A percentile compares a stretch with the other conserved stretches of the same genome.
Evolutionary conservation across 2,113 vertebrate species (phyloP).

Genomic region (Gadus chalcogrammus): DNA sequence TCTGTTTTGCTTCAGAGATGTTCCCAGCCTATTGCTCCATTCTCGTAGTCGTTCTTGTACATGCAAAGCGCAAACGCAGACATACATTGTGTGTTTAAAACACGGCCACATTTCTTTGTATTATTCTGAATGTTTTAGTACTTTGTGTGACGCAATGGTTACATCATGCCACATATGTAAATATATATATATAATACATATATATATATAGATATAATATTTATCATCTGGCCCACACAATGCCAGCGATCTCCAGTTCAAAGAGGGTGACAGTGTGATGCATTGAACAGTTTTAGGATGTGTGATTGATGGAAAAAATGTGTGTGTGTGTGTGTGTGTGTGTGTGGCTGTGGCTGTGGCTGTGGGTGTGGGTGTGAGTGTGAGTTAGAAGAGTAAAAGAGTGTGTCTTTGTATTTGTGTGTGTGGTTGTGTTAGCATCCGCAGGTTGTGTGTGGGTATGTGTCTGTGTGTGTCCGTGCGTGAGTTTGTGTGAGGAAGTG

Average conservation of each 20-base stretch:
- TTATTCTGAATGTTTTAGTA: no score
- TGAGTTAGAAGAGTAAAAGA: not conserved
- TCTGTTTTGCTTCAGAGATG: no score
- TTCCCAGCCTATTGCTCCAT: no score
- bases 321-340: not conserved
- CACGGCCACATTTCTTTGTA: no score
- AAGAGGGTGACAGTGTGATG: conserved; percentile 34
- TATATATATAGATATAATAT: no score
- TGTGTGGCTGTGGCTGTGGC: not conserved
- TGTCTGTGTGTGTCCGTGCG: not conserved
- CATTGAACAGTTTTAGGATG: conserved; percentile 50
- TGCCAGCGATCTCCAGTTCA: conserved; percentile 35
- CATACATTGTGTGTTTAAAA: no score
- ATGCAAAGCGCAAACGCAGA: no score
- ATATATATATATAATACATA: no score
- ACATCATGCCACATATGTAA: no score
- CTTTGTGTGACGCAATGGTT: no score
- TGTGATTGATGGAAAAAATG: conserved; percentile 21
- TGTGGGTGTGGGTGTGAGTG: not conserved
- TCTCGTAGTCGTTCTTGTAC: no score
- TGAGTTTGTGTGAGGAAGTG: not conserved
- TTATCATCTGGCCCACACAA: conserved; percentile 30
- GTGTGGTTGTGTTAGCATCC: not conserved
- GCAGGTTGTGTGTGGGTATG: not conserved
- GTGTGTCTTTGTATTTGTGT: not conserved